phyloP scores from a whole-genome alignment of 2,113 vertebrate genomes.

The Scomber scombrus region DNA sequence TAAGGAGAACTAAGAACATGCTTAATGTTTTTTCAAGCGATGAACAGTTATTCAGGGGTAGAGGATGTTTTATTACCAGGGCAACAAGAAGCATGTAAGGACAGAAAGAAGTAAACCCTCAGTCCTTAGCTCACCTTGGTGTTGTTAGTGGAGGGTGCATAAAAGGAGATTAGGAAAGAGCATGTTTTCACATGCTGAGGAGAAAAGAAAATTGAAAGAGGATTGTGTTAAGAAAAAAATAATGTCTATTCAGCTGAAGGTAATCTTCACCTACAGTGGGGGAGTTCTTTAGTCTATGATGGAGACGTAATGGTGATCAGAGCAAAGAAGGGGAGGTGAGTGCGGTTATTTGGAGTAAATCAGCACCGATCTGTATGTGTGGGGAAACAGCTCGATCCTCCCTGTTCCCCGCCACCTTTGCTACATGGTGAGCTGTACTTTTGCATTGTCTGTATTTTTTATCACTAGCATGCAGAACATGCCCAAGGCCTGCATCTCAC shows the following conservation, averaged over 20 bases:
- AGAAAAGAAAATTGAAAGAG: conserved; percentile 38
- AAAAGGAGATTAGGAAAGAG: conserved; percentile 31
- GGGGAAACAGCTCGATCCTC: conserved; percentile 42
- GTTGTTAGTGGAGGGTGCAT: conserved; percentile 21
- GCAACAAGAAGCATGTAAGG: not conserved
- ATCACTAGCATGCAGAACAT: conserved; percentile 90
- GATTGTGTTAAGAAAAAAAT: conserved; percentile 43
- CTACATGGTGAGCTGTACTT: conserved; percentile 53
- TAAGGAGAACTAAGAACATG: not conserved
- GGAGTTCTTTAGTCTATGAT: conserved; percentile 42
- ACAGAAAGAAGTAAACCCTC: not conserved
- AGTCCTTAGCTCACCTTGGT: conserved; percentile 17
- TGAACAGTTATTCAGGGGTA: conserved; percentile 15
- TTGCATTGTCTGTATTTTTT: conserved; percentile 86
- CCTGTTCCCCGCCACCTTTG: conserved; percentile 38
- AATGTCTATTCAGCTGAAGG: conserved; percentile 49
- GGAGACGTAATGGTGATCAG: conserved; percentile 50
- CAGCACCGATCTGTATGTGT: conserved; percentile 48
- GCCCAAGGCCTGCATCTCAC: conserved; percentile 88
- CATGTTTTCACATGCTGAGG: conserved; percentile 39
- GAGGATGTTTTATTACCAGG: not conserved
- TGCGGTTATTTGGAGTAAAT: conserved; percentile 78
- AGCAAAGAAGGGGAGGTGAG: conserved; percentile 68
- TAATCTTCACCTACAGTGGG: conserved; percentile 58
- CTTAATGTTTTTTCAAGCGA: conserved; percentile 12